Evolutionary conservation across 2,797 vertebrate genomes (phyloP).

Genomic region (Platalea minor): DNA sequence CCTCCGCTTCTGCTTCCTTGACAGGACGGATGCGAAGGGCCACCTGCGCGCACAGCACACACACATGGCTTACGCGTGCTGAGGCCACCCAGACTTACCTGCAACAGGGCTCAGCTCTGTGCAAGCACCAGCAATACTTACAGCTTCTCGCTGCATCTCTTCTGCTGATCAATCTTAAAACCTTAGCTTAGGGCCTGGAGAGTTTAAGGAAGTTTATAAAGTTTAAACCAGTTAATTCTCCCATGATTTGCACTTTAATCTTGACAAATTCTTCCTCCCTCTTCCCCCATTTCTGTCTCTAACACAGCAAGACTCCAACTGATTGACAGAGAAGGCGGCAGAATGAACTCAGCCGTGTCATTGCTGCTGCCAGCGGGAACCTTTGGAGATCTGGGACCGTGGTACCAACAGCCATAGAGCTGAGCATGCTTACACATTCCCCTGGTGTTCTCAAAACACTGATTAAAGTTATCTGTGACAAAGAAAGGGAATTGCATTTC

Average conservation of each 20-base stretch:
- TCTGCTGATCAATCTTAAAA: not conserved
- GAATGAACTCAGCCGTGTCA: not conserved
- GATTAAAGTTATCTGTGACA: conserved; percentile 5
- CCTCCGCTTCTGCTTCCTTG: conserved; percentile 48
- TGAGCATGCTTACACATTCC: not conserved
- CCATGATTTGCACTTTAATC: not conserved
- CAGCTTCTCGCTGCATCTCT: not conserved
- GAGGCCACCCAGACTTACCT: not conserved
- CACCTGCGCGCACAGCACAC: conserved; percentile 27
- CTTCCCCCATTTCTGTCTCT: not conserved
- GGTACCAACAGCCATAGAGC: not conserved
- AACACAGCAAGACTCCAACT: not conserved
- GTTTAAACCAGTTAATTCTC: not conserved
- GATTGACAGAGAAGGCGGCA: not conserved
- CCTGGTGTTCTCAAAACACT: not conserved
- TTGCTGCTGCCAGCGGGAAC: not conserved
- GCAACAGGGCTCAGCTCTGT: not conserved
- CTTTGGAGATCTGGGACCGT: fast-evolving
- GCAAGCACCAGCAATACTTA: fast-evolving
- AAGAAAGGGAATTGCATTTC: conserved; percentile 20
- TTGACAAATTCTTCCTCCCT: not conserved
- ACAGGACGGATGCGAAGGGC: conserved; percentile 63
- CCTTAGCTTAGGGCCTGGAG: not conserved
- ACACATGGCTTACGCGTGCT: fast-evolving
- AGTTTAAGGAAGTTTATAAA: not conserved